phyloP scores from a whole-genome alignment of 2,113 vertebrate species.

The Poeciliopsis occidentalis region DNA sequence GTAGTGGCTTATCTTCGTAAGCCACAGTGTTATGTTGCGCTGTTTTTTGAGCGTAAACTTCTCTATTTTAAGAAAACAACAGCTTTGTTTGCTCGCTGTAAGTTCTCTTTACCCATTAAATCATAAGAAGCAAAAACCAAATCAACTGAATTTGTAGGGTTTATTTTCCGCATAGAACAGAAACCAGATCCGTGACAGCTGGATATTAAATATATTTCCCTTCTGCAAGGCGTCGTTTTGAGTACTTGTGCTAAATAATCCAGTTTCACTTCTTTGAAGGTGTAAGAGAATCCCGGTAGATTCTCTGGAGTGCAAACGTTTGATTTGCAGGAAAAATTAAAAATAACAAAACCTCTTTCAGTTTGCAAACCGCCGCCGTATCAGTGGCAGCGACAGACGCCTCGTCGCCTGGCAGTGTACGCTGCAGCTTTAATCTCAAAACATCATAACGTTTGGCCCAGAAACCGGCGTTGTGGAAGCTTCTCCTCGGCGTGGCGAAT shows the following conservation, averaged over 20 bases:
- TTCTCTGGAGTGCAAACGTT: too few species aligned
- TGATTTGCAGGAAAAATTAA: neutral
- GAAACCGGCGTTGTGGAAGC: neutral
- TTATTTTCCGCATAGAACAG: neutral
- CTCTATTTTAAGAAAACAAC: too few species aligned
- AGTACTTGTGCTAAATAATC: too few species aligned
- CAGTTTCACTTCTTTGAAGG: too few species aligned
- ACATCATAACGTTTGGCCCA: conserved; percentile 4
- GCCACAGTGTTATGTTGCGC: too few species aligned
- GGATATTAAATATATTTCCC: neutral
- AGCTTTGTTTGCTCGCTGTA: neutral
- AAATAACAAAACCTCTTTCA: neutral
- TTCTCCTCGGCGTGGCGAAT: conserved; percentile 38
- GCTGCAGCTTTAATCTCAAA: neutral
- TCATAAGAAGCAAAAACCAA: neutral
- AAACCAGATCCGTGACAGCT: neutral
- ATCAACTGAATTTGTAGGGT: neutral
- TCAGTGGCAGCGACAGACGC: neutral
- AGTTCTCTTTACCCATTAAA: neutral
- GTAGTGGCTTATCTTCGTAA: too few species aligned
- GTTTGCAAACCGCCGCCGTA: neutral
- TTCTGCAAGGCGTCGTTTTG: too few species aligned
- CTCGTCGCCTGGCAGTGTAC: neutral
- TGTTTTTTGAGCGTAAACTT: too few species aligned
- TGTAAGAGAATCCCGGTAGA: too few species aligned